A percentile compares a stretch with the other conserved stretches of the same genome.
Evolutionary conservation across 2,797 vertebrate genomes (phyloP).

Genomic region (Kryptolebias ocellatus): DNA sequence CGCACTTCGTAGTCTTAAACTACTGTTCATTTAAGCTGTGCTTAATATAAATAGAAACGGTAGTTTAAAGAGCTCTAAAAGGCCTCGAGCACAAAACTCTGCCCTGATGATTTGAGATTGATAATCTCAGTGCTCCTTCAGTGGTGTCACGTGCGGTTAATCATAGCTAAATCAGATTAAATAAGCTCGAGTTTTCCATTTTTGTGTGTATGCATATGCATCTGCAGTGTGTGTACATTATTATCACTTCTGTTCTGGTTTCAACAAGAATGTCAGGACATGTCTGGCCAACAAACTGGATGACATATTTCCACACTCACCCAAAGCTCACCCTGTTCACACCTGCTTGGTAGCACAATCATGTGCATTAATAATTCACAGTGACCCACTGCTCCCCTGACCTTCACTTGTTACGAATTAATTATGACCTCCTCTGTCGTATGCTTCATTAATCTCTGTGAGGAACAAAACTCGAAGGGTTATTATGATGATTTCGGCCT

Average conservation of each 20-base stretch:
- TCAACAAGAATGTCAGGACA: conserved; percentile 11
- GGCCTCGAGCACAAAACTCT: conserved; percentile 18
- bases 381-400: conserved; percentile 69
- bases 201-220: neutral
- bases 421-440: conserved; percentile 65
- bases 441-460: conserved; percentile 59
- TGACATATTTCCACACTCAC: conserved; percentile 62
- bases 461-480: conserved; percentile 41
- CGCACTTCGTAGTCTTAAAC: conserved; percentile 51
- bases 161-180: neutral
- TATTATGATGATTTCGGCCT: conserved; percentile 49
- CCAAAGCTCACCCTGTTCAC: conserved; percentile 61
- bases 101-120: conserved; percentile 29
- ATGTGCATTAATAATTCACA: conserved; percentile 75
- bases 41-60: conserved; percentile 23
- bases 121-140: conserved; percentile 15
- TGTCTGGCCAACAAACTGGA: conserved; percentile 32
- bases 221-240: neutral
- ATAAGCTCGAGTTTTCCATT: neutral
- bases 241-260: conserved; percentile 1
- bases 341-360: conserved; percentile 54
- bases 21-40: conserved; percentile 42
- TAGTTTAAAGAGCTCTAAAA: conserved; percentile 16
- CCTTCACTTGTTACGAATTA: conserved; percentile 71
- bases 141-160: conserved; percentile 9